Evolutionary conservation across 2,888 invertebrate species (phyloP).

Genomic region (Xestia sexstrigata): DNA sequence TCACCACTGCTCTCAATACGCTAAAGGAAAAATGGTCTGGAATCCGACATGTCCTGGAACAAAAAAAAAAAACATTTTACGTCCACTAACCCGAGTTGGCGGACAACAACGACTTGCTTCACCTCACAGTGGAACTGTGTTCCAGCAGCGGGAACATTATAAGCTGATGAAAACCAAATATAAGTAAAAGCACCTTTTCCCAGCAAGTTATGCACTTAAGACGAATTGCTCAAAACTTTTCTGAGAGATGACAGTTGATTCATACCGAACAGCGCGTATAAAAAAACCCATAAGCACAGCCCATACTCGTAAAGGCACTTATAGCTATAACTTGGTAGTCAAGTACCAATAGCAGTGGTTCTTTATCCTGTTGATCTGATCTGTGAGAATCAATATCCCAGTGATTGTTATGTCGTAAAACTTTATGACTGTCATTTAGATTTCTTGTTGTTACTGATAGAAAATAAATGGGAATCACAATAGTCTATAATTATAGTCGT

Average conservation of each 20-base stretch:
- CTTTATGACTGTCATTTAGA: slow-evolving; percentile 48
- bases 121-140: too few species aligned
- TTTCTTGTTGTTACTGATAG: slow-evolving; percentile 26
- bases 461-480: slow-evolving; percentile 19
- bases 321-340: slow-evolving; percentile 9
- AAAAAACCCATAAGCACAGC: background rate
- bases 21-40: background rate
- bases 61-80: background rate
- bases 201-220: background rate
- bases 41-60: background rate
- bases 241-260: background rate
- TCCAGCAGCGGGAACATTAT: background rate
- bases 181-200: background rate
- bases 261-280: background rate
- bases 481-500: background rate
- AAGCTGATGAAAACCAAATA: background rate
- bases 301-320: background rate
- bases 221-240: background rate
- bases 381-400: slow-evolving; percentile 33
- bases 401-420: slow-evolving; percentile 43
- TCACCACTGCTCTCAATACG: background rate
- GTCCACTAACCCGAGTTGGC: background rate
- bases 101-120: background rate
- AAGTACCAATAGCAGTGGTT: background rate
- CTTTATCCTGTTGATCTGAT: slow-evolving; percentile 50